phyloP scores from a whole-genome alignment of 2,888 invertebrate genomes.

The Rutpela maculata region DNA sequence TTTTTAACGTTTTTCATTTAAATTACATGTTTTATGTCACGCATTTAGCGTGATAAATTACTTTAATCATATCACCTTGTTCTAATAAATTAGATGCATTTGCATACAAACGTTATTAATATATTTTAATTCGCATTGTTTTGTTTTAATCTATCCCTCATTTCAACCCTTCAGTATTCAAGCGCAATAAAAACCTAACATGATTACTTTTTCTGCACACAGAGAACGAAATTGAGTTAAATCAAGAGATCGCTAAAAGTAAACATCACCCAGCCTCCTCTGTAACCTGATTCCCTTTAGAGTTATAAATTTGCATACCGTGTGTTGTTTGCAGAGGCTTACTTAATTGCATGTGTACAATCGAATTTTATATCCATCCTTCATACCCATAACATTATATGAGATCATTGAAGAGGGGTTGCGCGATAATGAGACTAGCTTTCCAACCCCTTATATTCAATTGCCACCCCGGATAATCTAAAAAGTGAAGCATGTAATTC shows the following conservation, averaged over 20 bases:
- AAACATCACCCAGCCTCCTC: conserved; percentile 39
- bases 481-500: conserved; percentile 67
- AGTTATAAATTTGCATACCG: conserved; percentile 60
- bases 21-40: too few species aligned
- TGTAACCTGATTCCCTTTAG: conserved; percentile 52
- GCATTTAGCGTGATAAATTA: not conserved
- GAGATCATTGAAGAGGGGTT: conserved; percentile 55
- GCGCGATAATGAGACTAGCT: conserved; percentile 53
- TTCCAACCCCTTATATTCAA: conserved; percentile 59
- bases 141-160: conserved; percentile 14
- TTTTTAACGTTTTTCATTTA: too few species aligned
- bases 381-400: conserved; percentile 54
- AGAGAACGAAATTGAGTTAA: conserved; percentile 35
- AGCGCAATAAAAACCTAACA: conserved; percentile 33
- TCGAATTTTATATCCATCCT: conserved; percentile 53
- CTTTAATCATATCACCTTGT: not conserved
- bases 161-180: conserved; percentile 28
- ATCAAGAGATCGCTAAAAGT: conserved; percentile 45
- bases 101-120: conserved; percentile 34
- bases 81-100: conserved; percentile 24
- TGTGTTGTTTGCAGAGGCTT: conserved; percentile 58
- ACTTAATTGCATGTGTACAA: conserved; percentile 60
- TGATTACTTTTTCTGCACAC: conserved; percentile 34
- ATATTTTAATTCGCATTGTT: conserved; percentile 13
- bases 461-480: conserved; percentile 66